A percentile compares a stretch with the other conserved stretches of the same genome.
Evolutionary conservation across 2,888 invertebrate species (phyloP).

Genomic region (Cosmorhoe ocellata): DNA sequence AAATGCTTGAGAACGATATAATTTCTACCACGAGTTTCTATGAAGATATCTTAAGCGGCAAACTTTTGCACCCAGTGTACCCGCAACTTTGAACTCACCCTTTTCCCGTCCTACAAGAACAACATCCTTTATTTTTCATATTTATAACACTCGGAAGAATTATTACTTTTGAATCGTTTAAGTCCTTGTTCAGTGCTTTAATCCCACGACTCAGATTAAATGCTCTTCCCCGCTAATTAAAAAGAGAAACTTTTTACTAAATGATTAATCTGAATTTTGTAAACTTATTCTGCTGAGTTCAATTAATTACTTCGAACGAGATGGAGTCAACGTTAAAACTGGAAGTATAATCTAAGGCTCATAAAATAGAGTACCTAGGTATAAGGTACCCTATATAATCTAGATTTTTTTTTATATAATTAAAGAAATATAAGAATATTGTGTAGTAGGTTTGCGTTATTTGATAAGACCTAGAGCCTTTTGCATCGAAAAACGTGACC

Average conservation of each 20-base stretch:
- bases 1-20: too few relatives aligned
- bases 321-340: too few relatives aligned
- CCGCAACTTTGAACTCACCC: constrained; percentile 43
- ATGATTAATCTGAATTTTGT: constrained; percentile 59
- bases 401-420: too few relatives aligned
- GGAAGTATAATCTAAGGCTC: too few relatives aligned
- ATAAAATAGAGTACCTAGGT: too few relatives aligned
- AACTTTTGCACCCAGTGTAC: constrained; percentile 34
- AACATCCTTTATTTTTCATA: constrained; percentile 71
- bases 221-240: constrained; percentile 74
- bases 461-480: too few relatives aligned
- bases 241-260: constrained; percentile 70
- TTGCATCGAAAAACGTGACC: too few relatives aligned
- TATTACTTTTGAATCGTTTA: constrained; percentile 81
- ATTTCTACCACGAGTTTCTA: too few relatives aligned
- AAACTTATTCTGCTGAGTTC: constrained; percentile 33
- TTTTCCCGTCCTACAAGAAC: constrained; percentile 46
- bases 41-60: not conserved
- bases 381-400: too few relatives aligned
- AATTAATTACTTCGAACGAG: constrained; percentile 22
- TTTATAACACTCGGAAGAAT: constrained; percentile 78
- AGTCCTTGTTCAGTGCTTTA: constrained; percentile 78
- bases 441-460: too few relatives aligned
- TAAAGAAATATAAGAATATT: too few relatives aligned
- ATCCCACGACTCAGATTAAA: constrained; percentile 73